Conservation (phyloP, 2,888 invertebrate genomes). For the Schizaphis graminum region DNA sequence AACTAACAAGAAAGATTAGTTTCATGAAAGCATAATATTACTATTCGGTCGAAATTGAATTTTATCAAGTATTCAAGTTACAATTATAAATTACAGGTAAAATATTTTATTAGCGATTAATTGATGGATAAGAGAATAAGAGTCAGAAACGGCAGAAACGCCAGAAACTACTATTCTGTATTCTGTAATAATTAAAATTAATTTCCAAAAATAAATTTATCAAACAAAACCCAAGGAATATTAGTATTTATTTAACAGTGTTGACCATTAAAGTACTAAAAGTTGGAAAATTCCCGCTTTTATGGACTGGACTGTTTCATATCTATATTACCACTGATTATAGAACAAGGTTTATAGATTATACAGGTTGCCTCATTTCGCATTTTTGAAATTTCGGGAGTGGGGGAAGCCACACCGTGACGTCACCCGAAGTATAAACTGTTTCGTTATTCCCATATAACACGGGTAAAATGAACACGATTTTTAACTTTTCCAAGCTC, state of each 20-base stretch:
- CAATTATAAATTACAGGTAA: neutral
- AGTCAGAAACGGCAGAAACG: no score
- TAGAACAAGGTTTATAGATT: no score
- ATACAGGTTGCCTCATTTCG: no score
- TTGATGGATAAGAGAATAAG: neutral
- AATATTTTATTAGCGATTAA: neutral
- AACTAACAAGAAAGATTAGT: neutral
- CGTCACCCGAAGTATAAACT: no score
- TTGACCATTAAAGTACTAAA: neutral
- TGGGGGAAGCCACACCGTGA: no score
- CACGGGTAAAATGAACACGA: no score
- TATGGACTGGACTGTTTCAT: neutral
- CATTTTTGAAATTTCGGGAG: no score
- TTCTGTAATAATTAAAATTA: neutral
- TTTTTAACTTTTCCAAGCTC: no score
- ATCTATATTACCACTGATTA: neutral
- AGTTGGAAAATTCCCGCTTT: neutral
- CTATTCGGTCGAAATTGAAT: neutral
- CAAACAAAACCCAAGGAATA: neutral
- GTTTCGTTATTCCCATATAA: no score
- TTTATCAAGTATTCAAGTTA: neutral
- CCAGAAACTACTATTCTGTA: neutral
- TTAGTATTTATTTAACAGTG: neutral
- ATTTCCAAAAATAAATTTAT: conserved; percentile 19
- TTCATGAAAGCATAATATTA: neutral